These are phyloP conservation scores for Misgurnus anguillicaudatus DNA, from an alignment of 2,113 vertebrate genomes.

Conservation along the genomic window DNA sequence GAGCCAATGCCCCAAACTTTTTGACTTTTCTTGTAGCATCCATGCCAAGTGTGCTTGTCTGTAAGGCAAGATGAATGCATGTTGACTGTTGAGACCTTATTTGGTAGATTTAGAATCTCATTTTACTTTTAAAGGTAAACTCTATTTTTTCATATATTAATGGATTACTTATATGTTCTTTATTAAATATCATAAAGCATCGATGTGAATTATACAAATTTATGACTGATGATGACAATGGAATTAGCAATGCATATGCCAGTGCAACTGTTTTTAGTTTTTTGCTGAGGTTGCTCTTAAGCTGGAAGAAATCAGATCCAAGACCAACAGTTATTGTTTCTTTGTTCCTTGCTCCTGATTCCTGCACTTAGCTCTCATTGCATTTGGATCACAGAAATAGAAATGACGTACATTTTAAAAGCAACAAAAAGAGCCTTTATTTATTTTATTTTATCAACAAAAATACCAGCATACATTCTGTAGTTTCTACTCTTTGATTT, in stretches of 20 bases:
- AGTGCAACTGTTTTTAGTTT: not conserved
- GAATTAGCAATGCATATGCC: not conserved
- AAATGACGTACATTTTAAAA: not conserved
- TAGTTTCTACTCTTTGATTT: constrained; percentile 21
- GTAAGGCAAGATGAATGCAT: not conserved
- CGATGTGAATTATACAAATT: too few species aligned
- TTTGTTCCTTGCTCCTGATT: not conserved
- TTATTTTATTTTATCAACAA: not conserved
- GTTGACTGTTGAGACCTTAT: too few species aligned
- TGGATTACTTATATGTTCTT: too few species aligned
- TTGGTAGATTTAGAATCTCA: too few species aligned
- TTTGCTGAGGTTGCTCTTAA: not conserved
- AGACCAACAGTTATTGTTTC: not conserved
- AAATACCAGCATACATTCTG: constrained; percentile 1
- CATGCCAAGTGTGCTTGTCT: not conserved
- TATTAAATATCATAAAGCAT: too few species aligned
- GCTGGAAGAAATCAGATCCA: not conserved
- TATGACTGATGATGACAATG: not conserved
- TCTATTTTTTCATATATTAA: too few species aligned
- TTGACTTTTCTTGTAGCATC: not conserved
- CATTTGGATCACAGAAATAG: not conserved
- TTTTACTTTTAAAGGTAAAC: too few species aligned
- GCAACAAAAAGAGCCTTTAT: not conserved
- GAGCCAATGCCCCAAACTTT: constrained; percentile 17
- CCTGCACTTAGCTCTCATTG: not conserved